phyloP scores from a whole-genome alignment of 1,140 invertebrate species.

The Drosophila nannoptera region DNA sequence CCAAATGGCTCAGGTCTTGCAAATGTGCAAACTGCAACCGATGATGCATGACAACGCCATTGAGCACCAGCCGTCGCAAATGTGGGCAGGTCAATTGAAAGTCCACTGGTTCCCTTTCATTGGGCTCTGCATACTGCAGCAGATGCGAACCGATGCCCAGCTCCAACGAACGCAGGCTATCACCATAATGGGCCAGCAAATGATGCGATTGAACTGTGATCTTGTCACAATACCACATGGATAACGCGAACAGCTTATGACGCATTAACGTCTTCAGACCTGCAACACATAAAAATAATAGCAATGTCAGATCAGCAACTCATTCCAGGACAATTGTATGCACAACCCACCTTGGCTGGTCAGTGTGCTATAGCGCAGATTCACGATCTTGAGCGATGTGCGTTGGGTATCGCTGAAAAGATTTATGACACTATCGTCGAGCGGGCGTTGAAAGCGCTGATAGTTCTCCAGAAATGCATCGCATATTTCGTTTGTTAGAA shows the following conservation, averaged over 20 bases:
- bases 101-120: constrained; percentile 76
- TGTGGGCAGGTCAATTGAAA: constrained; percentile 84
- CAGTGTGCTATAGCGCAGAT: constrained; percentile 85
- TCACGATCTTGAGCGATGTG: constrained; percentile 86
- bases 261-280: constrained; percentile 83
- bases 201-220: constrained; percentile 82
- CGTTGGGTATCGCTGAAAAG: constrained; percentile 85
- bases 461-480: constrained; percentile 84
- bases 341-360: constrained; percentile 78
- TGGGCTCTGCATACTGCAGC: constrained; percentile 69
- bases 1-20: constrained; percentile 85
- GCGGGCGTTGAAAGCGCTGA: constrained; percentile 80
- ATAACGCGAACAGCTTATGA: constrained; percentile 86
- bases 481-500: constrained; percentile 80
- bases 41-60: constrained; percentile 76
- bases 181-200: constrained; percentile 78
- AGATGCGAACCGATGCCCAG: constrained; percentile 80
- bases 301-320: not conserved
- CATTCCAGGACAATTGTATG: not conserved
- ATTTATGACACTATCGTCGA: constrained; percentile 85
- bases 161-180: constrained; percentile 78
- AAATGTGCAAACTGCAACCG: constrained; percentile 79
- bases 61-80: constrained; percentile 83
- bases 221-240: constrained; percentile 85
- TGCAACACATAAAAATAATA: constrained; percentile 9